phyloP scores from a whole-genome alignment of 2,888 invertebrate species.

The Notodonta dromedarius region DNA sequence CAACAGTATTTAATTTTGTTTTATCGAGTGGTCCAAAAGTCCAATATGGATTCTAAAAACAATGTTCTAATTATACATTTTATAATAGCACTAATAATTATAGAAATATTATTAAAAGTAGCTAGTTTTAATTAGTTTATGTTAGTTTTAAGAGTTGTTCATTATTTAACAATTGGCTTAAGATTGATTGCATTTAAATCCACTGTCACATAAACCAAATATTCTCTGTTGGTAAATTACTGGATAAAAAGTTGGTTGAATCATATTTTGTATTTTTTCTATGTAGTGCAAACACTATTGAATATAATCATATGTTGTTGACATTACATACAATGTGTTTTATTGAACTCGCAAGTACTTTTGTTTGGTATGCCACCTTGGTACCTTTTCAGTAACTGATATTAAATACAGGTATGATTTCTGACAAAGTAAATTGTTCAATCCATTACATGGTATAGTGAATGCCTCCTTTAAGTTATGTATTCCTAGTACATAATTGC shows the following conservation, averaged over 20 bases:
- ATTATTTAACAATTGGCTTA: slow-evolving; percentile 34
- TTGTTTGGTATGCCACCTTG: no score
- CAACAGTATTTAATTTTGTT: slow-evolving; percentile 16
- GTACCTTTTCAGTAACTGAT: no score
- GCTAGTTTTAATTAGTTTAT: slow-evolving; percentile 30
- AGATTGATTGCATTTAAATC: slow-evolving; percentile 44
- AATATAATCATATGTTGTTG: slow-evolving; percentile 72
- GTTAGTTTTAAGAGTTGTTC: slow-evolving; percentile 42
- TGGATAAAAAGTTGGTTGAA: slow-evolving; percentile 23
- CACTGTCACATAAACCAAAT: slow-evolving; percentile 25
- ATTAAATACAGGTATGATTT: no score
- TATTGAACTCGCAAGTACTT: slow-evolving; percentile 25
- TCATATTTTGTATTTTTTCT: slow-evolving; percentile 47
- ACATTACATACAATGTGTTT: slow-evolving; percentile 35
- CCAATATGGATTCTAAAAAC: slow-evolving; percentile 35
- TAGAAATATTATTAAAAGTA: slow-evolving; percentile 25
- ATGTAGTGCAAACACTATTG: slow-evolving; percentile 49
- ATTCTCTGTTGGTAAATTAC: slow-evolving; percentile 16
- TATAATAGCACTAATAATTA: slow-evolving; percentile 43
- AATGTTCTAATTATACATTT: slow-evolving; percentile 46
- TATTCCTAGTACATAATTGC: no score
- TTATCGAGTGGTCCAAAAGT: slow-evolving; percentile 36
- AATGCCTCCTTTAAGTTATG: no score
- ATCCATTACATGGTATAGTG: no score
- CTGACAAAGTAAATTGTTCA: no score